Base-by-base conservation (phyloP, 2,113 vertebrate genomes). In the Rallus limicola region DNA sequence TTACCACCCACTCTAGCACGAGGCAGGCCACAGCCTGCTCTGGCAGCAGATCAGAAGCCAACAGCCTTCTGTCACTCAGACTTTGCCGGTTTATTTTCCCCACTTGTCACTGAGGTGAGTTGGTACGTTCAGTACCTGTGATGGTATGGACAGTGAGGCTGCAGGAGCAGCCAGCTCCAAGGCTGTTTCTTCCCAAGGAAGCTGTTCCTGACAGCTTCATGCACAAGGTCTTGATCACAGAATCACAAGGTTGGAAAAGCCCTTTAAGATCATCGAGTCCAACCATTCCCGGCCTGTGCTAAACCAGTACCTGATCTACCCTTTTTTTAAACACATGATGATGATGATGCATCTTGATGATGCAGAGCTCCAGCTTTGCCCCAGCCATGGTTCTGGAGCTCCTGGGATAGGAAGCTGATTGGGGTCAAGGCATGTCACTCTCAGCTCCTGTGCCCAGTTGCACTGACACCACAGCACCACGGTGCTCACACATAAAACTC, bases 361-460 rank as follows among this genome's bases (percentile, higher is more conserved):
- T 2, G 2, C 6, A 9, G 34, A 74, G 85, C 6, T 2, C 74
- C 36, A 55, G 69, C 88, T 92, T n/a, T 90, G 85, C 56, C 78
- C 71, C 46, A n/a, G 40, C 40, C 5, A 2, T 53, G 64, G 23
- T 1, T 69, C 56, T 38, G n/a, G 46, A 70, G 62, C 4, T 79
- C 31, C 48, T 6, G 6, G 62, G 26, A 68, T 1, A 16, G 50
- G 84, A 77, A 80, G 25, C 31, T 0, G 0, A 21, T 38, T 91
- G 4, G 1, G 46, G 60, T 33, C 38, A 0, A 0, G 20, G 34
- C 36, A 59, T 0, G 2, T 40, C 4, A 7, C 69, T 17, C 58
- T 55, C 2, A 2, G 42, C 28, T 81, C 12, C 36, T 48, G 29
- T 0, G 0, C 18, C 29, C 59, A 1, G 0, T 34, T 1, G 0